Evolutionary conservation across 1,140 invertebrate species (phyloP), one percentile per base, ranked within the genome.

Genomic region (Drosophila lacertosa): DNA sequence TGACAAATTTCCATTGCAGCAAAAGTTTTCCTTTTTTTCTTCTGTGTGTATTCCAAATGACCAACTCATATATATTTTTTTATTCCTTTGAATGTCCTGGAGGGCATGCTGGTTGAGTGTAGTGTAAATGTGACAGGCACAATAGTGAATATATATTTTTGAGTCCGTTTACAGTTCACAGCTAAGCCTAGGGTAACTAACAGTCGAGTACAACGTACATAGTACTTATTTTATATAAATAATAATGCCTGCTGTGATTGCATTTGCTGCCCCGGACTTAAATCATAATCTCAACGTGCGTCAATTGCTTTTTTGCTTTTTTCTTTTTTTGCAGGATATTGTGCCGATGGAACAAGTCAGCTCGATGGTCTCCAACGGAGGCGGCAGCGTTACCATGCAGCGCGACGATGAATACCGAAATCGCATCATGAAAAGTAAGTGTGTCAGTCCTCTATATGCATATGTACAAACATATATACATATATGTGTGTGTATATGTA

Each of bases 361-460:
- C 79, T 91, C 90, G 54, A 90, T 91, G 88, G 90, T 91, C 64
- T 91, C 90, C 68, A 91, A 91, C 59, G 90, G 90, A 10, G 90
- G 90, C 42, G 90, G 90, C 51, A 91, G 90, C 48, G 88, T 89
- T 10, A 80, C 88, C 58, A 91, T 91, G 89, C 90, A 91, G 76
- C 90, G 90, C 73, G 90, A 91, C 63, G 90, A 91, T 80, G 90
- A 91, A 70, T 91, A 91, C 77, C 86, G 90, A 55, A 91, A 91
- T 83, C 90, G 90, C 66, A 91, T 91, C 71, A 90, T 91, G 88
- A 90, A 91, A 83, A 91, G 90, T 91, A 89, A 91, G 89, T 91
- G 73, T 86, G 74, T 82, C 77, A 78, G 54, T 33, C 37, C 40
- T 65, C 57, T 35, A 10, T 37, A 16, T 35, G 0, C 2, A 20